Conservation (phyloP, 1,140 invertebrate genomes). For the Chionoecetes opilio region DNA sequence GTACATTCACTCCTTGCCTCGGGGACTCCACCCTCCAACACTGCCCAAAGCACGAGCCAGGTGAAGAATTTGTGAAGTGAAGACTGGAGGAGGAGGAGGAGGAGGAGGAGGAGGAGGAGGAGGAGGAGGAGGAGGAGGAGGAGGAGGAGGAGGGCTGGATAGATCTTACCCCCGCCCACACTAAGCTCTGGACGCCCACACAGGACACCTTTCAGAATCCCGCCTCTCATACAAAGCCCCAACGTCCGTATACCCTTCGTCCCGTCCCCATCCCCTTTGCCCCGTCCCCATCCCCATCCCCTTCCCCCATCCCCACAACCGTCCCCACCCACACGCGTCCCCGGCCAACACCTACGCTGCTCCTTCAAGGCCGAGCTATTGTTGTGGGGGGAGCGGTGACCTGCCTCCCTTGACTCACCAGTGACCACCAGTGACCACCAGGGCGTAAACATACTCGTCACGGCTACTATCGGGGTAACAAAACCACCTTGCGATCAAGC, state of each 20-base stretch:
- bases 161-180: not conserved
- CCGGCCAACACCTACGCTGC: not conserved
- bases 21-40: not conserved
- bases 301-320: not conserved
- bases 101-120: slow-evolving; percentile 49
- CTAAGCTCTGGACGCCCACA: not conserved
- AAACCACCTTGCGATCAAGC: too few relatives aligned
- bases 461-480: not conserved
- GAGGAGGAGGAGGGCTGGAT: not conserved
- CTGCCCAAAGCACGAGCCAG: too few relatives aligned
- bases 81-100: not conserved
- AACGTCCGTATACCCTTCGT: too few relatives aligned
- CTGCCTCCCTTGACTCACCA: not conserved
- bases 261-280: not conserved
- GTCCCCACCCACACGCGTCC: not conserved
- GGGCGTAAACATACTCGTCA: not conserved
- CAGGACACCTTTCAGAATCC: too few relatives aligned
- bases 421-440: too few relatives aligned
- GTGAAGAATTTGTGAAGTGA: not conserved
- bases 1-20: not conserved
- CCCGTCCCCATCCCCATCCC: not conserved
- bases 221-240: not conserved
- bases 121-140: slow-evolving; percentile 5
- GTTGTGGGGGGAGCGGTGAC: not conserved
- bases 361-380: not conserved